phyloP scores from a whole-genome alignment of 2,113 vertebrate species.

The Xyliphius kryptos region DNA sequence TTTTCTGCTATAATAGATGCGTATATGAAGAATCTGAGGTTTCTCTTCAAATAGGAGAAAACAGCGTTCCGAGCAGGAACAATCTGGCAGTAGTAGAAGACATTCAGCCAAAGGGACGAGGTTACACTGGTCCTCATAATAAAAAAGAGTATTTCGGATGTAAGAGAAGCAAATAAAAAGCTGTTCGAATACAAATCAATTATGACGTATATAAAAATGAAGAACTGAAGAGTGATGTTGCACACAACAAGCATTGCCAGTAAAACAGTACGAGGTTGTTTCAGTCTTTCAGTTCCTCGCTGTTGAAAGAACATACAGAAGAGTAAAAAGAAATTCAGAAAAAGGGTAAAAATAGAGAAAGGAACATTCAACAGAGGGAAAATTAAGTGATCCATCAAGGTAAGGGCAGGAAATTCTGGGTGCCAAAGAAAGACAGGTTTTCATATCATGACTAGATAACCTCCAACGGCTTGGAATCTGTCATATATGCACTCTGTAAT shows the following conservation, averaged over 20 bases:
- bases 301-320: slow-evolving; percentile 38
- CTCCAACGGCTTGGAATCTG: too few relatives aligned
- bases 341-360: slow-evolving; percentile 17
- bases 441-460: too few relatives aligned
- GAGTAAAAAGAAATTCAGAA: slow-evolving; percentile 39
- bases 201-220: neutral
- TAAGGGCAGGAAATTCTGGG: too few relatives aligned
- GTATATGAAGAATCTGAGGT: slow-evolving; percentile 40
- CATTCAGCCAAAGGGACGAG: slow-evolving; percentile 37
- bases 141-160: neutral
- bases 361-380: slow-evolving; percentile 22
- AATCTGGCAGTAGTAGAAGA: slow-evolving; percentile 45
- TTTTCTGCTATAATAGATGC: neutral
- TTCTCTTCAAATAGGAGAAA: slow-evolving; percentile 44
- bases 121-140: slow-evolving; percentile 26
- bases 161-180: neutral
- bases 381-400: neutral
- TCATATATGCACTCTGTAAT: too few relatives aligned
- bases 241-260: slow-evolving; percentile 35
- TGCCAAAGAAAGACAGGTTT: too few relatives aligned
- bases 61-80: slow-evolving; percentile 29
- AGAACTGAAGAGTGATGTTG: slow-evolving; percentile 11
- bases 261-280: slow-evolving; percentile 43
- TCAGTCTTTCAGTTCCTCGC: slow-evolving; percentile 9
- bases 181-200: neutral